A percentile compares a stretch with the other conserved stretches of the same genome.
Evolutionary conservation across 1,140 invertebrate species (phyloP).

Genomic region (Aphelinus atriplicis): DNA sequence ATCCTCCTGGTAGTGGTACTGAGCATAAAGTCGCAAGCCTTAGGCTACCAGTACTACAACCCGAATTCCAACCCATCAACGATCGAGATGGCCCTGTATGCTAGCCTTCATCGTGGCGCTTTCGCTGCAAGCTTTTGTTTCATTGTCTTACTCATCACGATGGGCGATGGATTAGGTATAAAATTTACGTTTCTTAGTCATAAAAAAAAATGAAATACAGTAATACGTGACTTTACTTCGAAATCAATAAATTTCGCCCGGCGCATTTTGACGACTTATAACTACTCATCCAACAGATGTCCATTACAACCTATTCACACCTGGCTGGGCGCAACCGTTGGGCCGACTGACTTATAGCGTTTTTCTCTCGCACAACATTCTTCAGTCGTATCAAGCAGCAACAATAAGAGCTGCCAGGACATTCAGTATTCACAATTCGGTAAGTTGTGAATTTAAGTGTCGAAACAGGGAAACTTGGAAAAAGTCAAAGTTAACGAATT

Average conservation of each 20-base stretch:
- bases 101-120: slow-evolving; percentile 34
- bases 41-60: slow-evolving; percentile 28
- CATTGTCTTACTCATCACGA: slow-evolving; percentile 35
- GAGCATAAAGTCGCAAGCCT: slow-evolving; percentile 26
- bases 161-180: slow-evolving; percentile 42
- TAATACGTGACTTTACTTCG: too few species aligned
- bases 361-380: slow-evolving; percentile 67
- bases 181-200: neutral
- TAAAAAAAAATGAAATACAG: slow-evolving; percentile 17
- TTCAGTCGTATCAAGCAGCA: slow-evolving; percentile 49
- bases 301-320: slow-evolving; percentile 51
- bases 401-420: slow-evolving; percentile 46
- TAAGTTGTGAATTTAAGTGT: slow-evolving; percentile 36
- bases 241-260: slow-evolving; percentile 3
- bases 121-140: slow-evolving; percentile 33
- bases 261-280: slow-evolving; percentile 30
- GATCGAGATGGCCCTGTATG: slow-evolving; percentile 36
- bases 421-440: slow-evolving; percentile 45
- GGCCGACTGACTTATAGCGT: slow-evolving; percentile 75
- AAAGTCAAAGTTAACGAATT: slow-evolving; percentile 24
- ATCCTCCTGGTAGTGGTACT: slow-evolving; percentile 26
- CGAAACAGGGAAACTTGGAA: slow-evolving; percentile 24
- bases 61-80: slow-evolving; percentile 24
- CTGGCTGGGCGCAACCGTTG: slow-evolving; percentile 64
- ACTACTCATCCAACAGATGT: slow-evolving; percentile 42